Conservation (phyloP, 1,140 invertebrate species). For the Drosophila sproati region DNA sequence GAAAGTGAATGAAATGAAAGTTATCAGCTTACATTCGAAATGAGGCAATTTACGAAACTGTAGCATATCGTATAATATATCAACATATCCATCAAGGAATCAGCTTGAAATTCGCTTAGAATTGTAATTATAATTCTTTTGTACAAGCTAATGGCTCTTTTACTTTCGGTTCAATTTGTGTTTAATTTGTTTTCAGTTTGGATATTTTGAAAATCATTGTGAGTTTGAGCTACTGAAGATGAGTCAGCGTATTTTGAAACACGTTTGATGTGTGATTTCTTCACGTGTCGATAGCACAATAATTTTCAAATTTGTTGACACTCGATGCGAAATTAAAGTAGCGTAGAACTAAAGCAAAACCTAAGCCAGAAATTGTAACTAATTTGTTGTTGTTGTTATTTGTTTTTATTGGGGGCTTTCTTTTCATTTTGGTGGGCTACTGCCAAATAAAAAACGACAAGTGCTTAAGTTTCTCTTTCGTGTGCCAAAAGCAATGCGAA, state of each 20-base stretch:
- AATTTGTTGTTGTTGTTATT: slow-evolving; percentile 55
- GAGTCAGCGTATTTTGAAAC: slow-evolving; percentile 18
- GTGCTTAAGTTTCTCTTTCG: slow-evolving; percentile 73
- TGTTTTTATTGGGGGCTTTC: slow-evolving; percentile 53
- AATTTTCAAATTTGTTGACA: slow-evolving; percentile 64
- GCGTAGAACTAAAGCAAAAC: slow-evolving; percentile 76
- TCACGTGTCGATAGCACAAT: slow-evolving; percentile 58
- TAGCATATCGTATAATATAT: slow-evolving; percentile 41
- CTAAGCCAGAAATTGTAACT: slow-evolving; percentile 76
- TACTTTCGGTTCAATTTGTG: slow-evolving; percentile 58
- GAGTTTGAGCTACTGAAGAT: slow-evolving; percentile 19
- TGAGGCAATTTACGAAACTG: slow-evolving; percentile 37
- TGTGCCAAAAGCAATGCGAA: slow-evolving; percentile 67
- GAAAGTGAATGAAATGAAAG: slow-evolving; percentile 76
- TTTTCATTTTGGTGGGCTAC: slow-evolving; percentile 62
- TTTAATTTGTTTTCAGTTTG: slow-evolving; percentile 50
- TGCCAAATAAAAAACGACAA: slow-evolving; percentile 29
- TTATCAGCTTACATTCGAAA: slow-evolving; percentile 56
- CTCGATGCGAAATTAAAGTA: slow-evolving; percentile 67
- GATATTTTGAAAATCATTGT: slow-evolving; percentile 42
- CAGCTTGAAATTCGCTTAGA: slow-evolving; percentile 33
- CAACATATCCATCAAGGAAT: slow-evolving; percentile 19
- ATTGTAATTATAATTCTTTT: slow-evolving; percentile 76
- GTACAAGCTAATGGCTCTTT: slow-evolving; percentile 75
- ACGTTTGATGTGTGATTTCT: slow-evolving; percentile 24